Conservation (phyloP, 2,113 vertebrate genomes). For the Plestiodon gilberti region DNA sequence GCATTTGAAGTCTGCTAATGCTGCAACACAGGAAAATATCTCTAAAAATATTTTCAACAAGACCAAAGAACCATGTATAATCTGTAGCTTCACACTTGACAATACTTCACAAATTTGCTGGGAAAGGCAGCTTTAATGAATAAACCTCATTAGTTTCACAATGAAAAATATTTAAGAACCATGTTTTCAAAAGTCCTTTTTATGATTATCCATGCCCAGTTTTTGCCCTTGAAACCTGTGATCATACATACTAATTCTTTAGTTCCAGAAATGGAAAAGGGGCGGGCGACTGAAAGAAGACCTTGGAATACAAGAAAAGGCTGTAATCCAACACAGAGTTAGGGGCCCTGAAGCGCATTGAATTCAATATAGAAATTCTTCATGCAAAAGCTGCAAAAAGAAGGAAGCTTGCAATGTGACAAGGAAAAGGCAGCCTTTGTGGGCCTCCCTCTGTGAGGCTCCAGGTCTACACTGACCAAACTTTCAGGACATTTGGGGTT, state of each 20-base stretch:
- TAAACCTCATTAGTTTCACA: background rate
- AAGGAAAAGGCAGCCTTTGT: background rate
- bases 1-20: too few species aligned
- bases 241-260: background rate
- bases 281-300: background rate
- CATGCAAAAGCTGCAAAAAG: background rate
- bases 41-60: background rate
- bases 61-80: background rate
- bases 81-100: background rate
- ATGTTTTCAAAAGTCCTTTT: slow-evolving; percentile 9
- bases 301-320: background rate
- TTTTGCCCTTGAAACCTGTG: background rate
- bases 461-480: background rate
- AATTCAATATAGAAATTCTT: background rate
- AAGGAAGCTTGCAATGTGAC: background rate
- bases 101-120: background rate
- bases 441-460: background rate
- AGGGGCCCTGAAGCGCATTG: background rate
- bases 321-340: background rate
- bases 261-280: background rate
- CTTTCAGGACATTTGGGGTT: background rate
- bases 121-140: slow-evolving; percentile 1
- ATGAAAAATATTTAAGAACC: background rate
- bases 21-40: background rate
- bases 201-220: slow-evolving; percentile 7